Evolutionary conservation across 1,140 invertebrate species (phyloP).

Genomic region (Aricia agestis): DNA sequence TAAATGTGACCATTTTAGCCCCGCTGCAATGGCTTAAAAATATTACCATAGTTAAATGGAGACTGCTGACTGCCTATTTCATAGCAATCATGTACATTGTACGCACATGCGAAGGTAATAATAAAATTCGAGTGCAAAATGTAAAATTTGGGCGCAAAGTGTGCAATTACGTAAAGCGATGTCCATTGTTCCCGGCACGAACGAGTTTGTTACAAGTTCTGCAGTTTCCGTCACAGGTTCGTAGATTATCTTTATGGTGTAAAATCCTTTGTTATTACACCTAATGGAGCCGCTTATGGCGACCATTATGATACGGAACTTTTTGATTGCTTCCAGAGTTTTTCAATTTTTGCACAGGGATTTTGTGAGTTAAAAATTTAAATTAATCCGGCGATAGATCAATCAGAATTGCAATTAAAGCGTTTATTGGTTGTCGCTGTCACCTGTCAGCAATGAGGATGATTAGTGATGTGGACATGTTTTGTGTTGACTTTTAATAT

Average conservation of each 20-base stretch:
- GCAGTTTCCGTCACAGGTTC: conserved; percentile 37
- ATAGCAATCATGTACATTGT: neutral
- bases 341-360: neutral
- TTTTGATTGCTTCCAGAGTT: conserved; percentile 21
- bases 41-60: no score
- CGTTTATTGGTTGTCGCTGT: neutral
- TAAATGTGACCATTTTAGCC: no score
- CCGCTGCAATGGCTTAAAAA: no score
- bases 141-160: neutral
- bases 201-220: conserved; percentile 58
- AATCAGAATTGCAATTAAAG: neutral
- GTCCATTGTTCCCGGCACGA: conserved; percentile 14
- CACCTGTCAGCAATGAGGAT: neutral
- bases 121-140: conserved; percentile 9
- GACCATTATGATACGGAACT: conserved; percentile 46
- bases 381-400: neutral
- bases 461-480: neutral
- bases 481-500: neutral
- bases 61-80: neutral
- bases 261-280: conserved; percentile 51
- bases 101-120: no score
- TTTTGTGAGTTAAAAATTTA: neutral
- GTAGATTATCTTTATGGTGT: conserved; percentile 41
- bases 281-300: conserved; percentile 57
- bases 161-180: neutral